Evolutionary conservation across 2,888 invertebrate genomes (phyloP).

Genomic region (Harpagoxenus sublaevis): DNA sequence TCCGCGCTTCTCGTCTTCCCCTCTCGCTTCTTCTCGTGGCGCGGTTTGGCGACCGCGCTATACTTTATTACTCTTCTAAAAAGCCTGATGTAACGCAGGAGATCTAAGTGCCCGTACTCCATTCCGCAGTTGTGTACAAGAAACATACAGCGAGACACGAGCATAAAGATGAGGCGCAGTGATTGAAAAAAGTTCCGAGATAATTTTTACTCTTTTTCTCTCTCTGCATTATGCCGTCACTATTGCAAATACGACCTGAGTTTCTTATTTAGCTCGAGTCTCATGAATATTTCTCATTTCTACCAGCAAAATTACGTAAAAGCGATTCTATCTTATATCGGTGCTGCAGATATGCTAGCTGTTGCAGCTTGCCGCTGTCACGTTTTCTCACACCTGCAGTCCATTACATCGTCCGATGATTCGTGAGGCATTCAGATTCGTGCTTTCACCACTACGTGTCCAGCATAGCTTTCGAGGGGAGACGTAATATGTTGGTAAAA

Average conservation of each 20-base stretch:
- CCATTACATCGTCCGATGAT: slow-evolving; percentile 56
- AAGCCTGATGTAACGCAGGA: slow-evolving; percentile 12
- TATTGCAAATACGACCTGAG: background rate
- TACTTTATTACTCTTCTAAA: slow-evolving; percentile 7
- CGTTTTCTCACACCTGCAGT: slow-evolving; percentile 55
- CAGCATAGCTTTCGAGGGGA: slow-evolving; percentile 34
- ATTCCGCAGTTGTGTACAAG: background rate
- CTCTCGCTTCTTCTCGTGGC: background rate
- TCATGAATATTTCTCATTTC: slow-evolving; percentile 55
- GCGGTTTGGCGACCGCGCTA: background rate
- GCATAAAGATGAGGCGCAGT: background rate
- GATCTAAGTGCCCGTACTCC: slow-evolving; percentile 1
- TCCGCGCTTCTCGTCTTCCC: slow-evolving; percentile 3
- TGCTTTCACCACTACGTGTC: slow-evolving; percentile 48
- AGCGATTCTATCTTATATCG: slow-evolving; percentile 43
- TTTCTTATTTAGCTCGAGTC: slow-evolving; percentile 32
- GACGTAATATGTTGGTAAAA: slow-evolving; percentile 48
- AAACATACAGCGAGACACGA: background rate
- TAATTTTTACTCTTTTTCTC: background rate
- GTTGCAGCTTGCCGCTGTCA: slow-evolving; percentile 42
- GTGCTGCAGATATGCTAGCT: slow-evolving; percentile 16
- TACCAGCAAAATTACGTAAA: background rate
- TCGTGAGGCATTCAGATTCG: slow-evolving; percentile 51
- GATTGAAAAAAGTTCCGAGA: slow-evolving; percentile 23
- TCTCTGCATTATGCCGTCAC: background rate